Base-by-base conservation (phyloP, 2,797 vertebrate genomes). In the Glyptemys insculpta region DNA sequence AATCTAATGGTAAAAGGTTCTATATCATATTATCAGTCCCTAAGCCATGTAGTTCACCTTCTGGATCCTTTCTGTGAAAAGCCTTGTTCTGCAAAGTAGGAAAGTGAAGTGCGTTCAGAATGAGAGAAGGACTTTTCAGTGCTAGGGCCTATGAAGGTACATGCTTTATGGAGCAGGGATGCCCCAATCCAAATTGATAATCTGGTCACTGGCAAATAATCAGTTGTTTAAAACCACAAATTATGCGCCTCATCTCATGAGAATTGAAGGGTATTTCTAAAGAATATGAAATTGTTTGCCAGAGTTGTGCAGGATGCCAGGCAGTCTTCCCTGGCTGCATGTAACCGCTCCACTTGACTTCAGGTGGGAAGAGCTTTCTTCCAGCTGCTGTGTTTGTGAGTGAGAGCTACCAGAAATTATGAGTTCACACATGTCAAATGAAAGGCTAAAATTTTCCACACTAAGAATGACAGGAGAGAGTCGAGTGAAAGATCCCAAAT, bases 401-500 rank as follows among this genome's bases (percentile, higher is more conserved):
- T 91, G 86, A 87, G 93, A 95, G 72, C 88, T 93, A 88, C 91
- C 57, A 95, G 86, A 95, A 97, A 90, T 88, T 95, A 95, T 83
- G 81, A 94, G 92, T 94, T 95, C 92, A 92, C 57, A 54, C 19
- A 94, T 94, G 94, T 95, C 94, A 96, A 86, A 92, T 0, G 1
- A 86, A 98, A 95, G 86, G 90, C 57, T 95, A 95, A 85, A 84
- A 57, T 91, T 94, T 94, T 87, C 94, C 83, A 65, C 81, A 91
- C 52, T 59, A 93, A 84, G 96, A 95, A 95, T 85, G 52, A 92
- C 74, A 83, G 91, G 47, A 95, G 89, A 88, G 29, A 88, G 54
- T 87, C 81, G 94, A 95, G 91, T 56, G 83, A 95, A 97, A 95
- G 96, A 93, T 93, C 93, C 53, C 23, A 96, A 90, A 89, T 79